These are phyloP conservation scores for Trissonchulus latispiculum DNA, from an alignment of 2,888 invertebrate genomes.

Conservation along the genomic window DNA sequence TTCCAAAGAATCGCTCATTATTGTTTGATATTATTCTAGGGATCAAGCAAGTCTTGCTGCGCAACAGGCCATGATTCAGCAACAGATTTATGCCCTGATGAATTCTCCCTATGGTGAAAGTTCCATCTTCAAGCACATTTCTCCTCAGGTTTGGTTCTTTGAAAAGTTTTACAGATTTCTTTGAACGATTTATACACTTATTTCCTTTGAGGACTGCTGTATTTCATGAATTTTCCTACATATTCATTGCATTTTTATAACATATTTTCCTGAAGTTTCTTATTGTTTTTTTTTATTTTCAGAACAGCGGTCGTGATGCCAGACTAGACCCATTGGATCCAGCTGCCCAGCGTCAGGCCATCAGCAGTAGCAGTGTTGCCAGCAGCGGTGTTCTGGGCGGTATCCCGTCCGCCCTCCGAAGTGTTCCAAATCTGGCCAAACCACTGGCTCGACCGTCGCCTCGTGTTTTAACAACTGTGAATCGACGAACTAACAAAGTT, in stretches of 20 bases:
- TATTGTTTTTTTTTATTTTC: too few relatives aligned
- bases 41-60: conserved; percentile 23
- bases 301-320: too few relatives aligned
- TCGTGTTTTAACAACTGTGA: conserved; percentile 1
- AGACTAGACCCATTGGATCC: conserved; percentile 52
- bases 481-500: too few relatives aligned
- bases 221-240: too few relatives aligned
- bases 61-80: conserved; percentile 60
- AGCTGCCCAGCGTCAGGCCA: conserved; percentile 37
- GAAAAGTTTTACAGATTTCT: too few relatives aligned
- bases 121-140: conserved; percentile 66
- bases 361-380: background rate
- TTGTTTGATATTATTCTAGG: conserved; percentile 1
- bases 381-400: background rate
- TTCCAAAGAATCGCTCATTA: background rate
- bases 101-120: conserved; percentile 77
- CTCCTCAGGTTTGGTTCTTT: conserved; percentile 1
- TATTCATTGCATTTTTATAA: too few relatives aligned
- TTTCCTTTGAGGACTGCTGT: too few relatives aligned
- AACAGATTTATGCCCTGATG: conserved; percentile 52
- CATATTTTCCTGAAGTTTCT: too few relatives aligned
- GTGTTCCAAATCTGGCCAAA: background rate
- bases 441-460: conserved; percentile 11
- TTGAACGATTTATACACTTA: too few relatives aligned
- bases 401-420: background rate